phyloP scores from a whole-genome alignment of 2,797 vertebrate species.

The Rhadinocentrus ornatus region DNA sequence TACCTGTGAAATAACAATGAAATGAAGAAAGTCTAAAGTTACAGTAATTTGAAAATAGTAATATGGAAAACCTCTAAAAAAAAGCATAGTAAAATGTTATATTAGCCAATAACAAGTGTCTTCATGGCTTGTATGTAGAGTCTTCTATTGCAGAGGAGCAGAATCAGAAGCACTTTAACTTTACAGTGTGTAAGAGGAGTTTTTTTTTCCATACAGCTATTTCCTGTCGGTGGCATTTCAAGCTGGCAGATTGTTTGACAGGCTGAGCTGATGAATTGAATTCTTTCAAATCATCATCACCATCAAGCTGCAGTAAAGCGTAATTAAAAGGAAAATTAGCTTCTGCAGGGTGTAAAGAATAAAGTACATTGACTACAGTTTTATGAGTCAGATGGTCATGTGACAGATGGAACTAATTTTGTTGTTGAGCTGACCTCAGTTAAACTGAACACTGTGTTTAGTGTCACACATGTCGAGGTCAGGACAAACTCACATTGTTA shows the following conservation, averaged over 20 bases:
- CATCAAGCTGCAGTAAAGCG: constrained; percentile 40
- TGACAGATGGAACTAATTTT: background rate
- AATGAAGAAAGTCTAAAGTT: background rate
- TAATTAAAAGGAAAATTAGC: background rate
- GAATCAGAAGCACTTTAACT: constrained; percentile 9
- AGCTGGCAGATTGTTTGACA: constrained; percentile 43
- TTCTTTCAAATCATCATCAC: constrained; percentile 43
- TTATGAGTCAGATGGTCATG: background rate
- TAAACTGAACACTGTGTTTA: constrained; percentile 9
- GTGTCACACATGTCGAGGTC: constrained; percentile 54
- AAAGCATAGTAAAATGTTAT: background rate
- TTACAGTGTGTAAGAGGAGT: constrained; percentile 58
- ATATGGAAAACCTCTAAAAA: too few species aligned
- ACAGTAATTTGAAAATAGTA: too few species aligned
- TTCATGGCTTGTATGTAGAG: too few species aligned
- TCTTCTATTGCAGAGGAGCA: background rate
- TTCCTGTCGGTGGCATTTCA: constrained; percentile 59
- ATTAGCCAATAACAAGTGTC: background rate
- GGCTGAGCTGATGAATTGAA: constrained; percentile 46
- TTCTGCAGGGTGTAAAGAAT: background rate
- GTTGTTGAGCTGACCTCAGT: background rate
- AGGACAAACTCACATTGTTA: constrained; percentile 49
- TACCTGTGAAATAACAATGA: background rate
- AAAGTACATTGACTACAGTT: constrained; percentile 1
- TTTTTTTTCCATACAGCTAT: constrained; percentile 44